These are phyloP conservation scores for Drosophila pseudoobscura DNA, from an alignment of 1,140 invertebrate genomes.

Conservation along the genomic window DNA sequence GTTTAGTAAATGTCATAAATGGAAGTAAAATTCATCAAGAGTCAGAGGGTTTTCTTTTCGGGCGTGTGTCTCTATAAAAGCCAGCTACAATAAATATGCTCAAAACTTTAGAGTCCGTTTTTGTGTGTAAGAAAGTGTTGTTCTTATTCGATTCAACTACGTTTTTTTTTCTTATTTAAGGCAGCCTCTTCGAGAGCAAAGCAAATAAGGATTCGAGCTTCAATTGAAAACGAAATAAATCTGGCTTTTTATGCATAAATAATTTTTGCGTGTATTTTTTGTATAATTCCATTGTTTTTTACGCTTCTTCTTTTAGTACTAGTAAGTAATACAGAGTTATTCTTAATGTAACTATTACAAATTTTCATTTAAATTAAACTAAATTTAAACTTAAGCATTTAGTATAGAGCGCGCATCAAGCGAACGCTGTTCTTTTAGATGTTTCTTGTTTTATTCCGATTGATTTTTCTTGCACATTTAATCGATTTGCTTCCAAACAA, in stretches of 20 bases:
- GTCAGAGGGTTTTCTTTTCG: constrained; percentile 5
- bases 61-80: constrained; percentile 20
- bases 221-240: constrained; percentile 30
- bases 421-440: constrained; percentile 49
- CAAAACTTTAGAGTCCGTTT: background rate
- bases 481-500: constrained; percentile 20
- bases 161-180: constrained; percentile 28
- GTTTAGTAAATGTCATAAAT: constrained; percentile 65
- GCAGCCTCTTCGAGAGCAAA: constrained; percentile 16
- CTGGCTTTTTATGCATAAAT: constrained; percentile 67
- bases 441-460: background rate
- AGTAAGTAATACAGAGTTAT: constrained; percentile 72
- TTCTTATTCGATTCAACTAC: constrained; percentile 6
- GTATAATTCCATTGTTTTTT: constrained; percentile 52
- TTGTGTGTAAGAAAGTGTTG: background rate
- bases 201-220: constrained; percentile 40
- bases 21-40: constrained; percentile 75
- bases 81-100: constrained; percentile 13
- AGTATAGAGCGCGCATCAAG: constrained; percentile 62
- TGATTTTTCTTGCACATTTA: constrained; percentile 29
- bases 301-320: constrained; percentile 65
- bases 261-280: constrained; percentile 58
- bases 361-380: constrained; percentile 71
- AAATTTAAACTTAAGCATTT: constrained; percentile 70
- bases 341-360: constrained; percentile 67